Evolutionary conservation across 2,888 invertebrate species (phyloP), one percentile per base, ranked within the genome.

Genomic region (Drosophila quinaria): DNA sequence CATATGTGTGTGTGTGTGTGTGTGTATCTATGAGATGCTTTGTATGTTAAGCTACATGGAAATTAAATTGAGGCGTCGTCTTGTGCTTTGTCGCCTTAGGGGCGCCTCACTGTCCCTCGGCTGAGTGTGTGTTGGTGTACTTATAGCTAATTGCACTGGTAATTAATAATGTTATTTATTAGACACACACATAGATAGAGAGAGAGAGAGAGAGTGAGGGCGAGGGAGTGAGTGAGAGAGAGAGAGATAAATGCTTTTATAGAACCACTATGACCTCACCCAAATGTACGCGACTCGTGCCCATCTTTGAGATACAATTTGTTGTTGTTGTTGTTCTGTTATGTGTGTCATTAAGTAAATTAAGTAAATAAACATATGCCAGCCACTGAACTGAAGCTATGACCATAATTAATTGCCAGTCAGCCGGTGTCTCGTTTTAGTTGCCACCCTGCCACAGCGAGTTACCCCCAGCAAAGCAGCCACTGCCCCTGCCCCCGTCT

Each of bases 361-460:
- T 91, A 90, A 90, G 89, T 88, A 91, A 89, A 88, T 88, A 90
- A 90, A 90, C 90, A 91, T 88, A 91, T 90, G 90, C 86, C 90
- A 74, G 86, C 61, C 66, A 64, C 69, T 69, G 64, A 65, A 70
- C 50, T 50, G 62, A 73, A 72, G 70, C 72, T 80, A 72, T 74
- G 79, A 64, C 77, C 88, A 77, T 89, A 89, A 90, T 91, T 90
- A 88, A 91, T 91, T 91, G 90, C 78, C 79, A 89, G 87, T 87
- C 84, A 87, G 87, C 83, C 89, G 86, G 67, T 79, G 70, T 39
- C 19, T 56, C 49, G 41, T 73, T 59, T 70, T 63, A 64, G 76
- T 52, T 60, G 58, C 64, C 70, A 70, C 62, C 64, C 29, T 67
- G 75, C 51, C 54, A 58, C 68, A 35, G 50, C 47, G 31, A 51